phyloP scores from a whole-genome alignment of 2,797 vertebrate genomes.

The Platyrinchus mystaceus region DNA sequence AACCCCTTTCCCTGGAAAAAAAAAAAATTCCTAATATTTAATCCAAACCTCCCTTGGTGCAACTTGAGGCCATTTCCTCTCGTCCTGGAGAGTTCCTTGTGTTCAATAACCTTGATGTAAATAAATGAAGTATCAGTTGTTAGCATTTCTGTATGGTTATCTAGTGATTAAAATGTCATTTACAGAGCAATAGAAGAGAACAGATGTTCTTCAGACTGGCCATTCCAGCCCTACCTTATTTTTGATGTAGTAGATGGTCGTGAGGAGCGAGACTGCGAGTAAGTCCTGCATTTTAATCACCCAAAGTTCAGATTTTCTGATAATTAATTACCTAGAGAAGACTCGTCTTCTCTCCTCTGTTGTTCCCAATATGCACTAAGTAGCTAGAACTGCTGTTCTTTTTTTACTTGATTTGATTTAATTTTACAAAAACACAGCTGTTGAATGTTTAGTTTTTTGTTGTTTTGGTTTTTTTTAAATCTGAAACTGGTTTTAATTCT shows the following conservation, averaged over 20 bases:
- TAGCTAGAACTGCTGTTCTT: not conserved
- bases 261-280: conserved; percentile 82
- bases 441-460: not conserved
- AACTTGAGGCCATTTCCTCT: not conserved
- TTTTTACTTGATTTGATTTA: not conserved
- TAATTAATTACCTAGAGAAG: not conserved
- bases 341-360: not conserved
- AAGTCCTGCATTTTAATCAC: conserved; percentile 42
- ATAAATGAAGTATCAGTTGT: not conserved
- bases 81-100: not conserved
- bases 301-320: not conserved
- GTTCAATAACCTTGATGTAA: not conserved
- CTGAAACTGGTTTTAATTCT: not conserved
- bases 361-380: not conserved
- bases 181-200: conserved; percentile 73
- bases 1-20: not conserved
- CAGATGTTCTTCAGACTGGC: conserved; percentile 80
- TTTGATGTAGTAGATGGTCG: conserved; percentile 84
- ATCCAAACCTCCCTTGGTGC: not conserved
- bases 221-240: conserved; percentile 84
- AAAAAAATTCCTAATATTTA: rapidly evolving
- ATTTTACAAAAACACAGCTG: not conserved
- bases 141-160: not conserved
- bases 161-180: conserved; percentile 11
- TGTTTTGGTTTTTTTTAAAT: not conserved